Base-by-base conservation (phyloP, 2,888 invertebrate species). In the Iselma pallidipennis region DNA sequence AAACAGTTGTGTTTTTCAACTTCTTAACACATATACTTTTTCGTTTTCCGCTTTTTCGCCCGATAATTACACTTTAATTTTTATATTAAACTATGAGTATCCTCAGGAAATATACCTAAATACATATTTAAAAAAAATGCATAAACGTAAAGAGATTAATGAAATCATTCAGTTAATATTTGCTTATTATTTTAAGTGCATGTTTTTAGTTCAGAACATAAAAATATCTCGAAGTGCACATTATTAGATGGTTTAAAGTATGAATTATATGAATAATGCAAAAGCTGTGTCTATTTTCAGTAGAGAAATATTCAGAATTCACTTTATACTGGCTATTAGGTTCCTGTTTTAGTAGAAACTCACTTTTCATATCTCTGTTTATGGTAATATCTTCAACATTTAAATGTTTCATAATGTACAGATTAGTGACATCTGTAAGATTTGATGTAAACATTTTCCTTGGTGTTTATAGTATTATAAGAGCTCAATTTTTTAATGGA, bases 1-100 rank as follows among this genome's bases (percentile, higher is more conserved):
- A 51, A 57, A 29, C 50, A 26, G 28, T 50, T 50, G 50, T 50
- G 26, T 50, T 50, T 26, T 50, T 26, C 50, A 9, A 50, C 4
- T 50, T 49, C 7, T 9, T 4, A 49, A 49, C 49, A 25, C 1
- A 49, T 9, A 31, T n/a, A 9, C 7, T 14, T 37, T 4, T 16
- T 25, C 25, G 6, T 25, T 25, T 25, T 6, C 14, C 9, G 48
- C n/a, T 45, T 21, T 14, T 45, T n/a, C 48, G 9, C 9, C 48
- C 48, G 26, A 50, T 50, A 50, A 50, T 50, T 28, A 28, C 48
- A 12, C 10, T 45, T 45, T 14, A 14, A 45, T 45, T 28, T 26
- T 26, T 26, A 50, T 50, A 4, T 16, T 37, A 6, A 16, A 37
- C 9, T 1, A 31, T 31, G n/a, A n/a, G n/a, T n/a, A n/a, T n/a